Evolutionary conservation across 2,888 invertebrate genomes (phyloP).

Genomic region (Drosophila pseudotalamancana): DNA sequence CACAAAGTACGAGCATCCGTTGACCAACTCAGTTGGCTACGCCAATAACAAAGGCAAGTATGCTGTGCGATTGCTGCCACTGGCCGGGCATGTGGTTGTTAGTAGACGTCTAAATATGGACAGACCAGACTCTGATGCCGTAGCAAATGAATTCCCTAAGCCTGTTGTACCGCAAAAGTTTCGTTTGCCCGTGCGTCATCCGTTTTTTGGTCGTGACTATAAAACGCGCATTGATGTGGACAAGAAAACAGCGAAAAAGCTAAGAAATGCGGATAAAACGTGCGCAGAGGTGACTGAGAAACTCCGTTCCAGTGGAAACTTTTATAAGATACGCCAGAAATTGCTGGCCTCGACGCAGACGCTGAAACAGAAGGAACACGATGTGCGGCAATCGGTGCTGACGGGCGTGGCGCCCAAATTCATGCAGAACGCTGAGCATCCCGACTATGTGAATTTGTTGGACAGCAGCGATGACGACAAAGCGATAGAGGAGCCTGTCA

Average conservation of each 20-base stretch:
- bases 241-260: constrained; percentile 1
- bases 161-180: constrained; percentile 23
- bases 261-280: constrained; percentile 30
- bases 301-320: constrained; percentile 29
- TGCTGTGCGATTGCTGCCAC: constrained; percentile 19
- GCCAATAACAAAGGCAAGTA: constrained; percentile 48
- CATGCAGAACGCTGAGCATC: constrained; percentile 16
- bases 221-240: constrained; percentile 20
- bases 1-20: constrained; percentile 11
- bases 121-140: not conserved
- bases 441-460: constrained; percentile 12
- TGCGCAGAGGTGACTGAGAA: not conserved
- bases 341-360: constrained; percentile 44
- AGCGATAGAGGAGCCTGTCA: not conserved
- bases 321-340: constrained; percentile 49
- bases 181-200: constrained; percentile 32
- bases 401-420: constrained; percentile 56
- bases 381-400: constrained; percentile 62
- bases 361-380: constrained; percentile 53
- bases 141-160: constrained; percentile 6
- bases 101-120: constrained; percentile 45
- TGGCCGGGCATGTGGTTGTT: constrained; percentile 44
- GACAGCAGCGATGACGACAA: not conserved
- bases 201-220: constrained; percentile 41
- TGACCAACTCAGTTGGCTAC: constrained; percentile 44